These are phyloP conservation scores for Yponomeuta plumbellus DNA, from an alignment of 2,888 invertebrate genomes.

Conservation along the genomic window DNA sequence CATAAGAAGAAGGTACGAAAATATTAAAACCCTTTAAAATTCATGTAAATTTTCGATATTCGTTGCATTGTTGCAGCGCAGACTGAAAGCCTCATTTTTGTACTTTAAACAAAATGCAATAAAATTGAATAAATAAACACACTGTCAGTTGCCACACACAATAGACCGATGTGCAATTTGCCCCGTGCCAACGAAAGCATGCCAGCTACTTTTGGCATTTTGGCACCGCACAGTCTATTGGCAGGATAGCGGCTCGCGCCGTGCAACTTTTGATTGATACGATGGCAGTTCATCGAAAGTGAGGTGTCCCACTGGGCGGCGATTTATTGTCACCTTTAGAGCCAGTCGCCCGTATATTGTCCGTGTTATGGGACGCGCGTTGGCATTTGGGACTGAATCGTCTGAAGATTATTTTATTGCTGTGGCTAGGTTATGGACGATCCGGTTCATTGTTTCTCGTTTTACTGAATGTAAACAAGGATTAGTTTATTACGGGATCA, in stretches of 20 bases:
- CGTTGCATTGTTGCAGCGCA: not conserved
- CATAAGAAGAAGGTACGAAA: conserved; percentile 65
- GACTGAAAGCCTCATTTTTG: too few species aligned
- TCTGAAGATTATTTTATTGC: not conserved
- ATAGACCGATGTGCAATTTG: conserved; percentile 18
- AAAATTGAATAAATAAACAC: not conserved
- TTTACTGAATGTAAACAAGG: too few species aligned
- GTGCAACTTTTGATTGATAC: conserved; percentile 19
- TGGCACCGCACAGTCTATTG: conserved; percentile 25
- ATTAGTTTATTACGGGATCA: too few species aligned
- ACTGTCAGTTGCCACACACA: not conserved
- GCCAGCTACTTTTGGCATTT: conserved; percentile 36
- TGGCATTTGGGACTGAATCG: not conserved
- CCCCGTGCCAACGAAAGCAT: conserved; percentile 23
- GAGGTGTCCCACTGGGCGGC: conserved; percentile 6
- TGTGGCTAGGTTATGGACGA: not conserved
- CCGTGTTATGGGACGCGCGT: not conserved
- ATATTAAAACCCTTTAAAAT: not conserved
- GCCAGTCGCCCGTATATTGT: not conserved
- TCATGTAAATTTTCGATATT: not conserved
- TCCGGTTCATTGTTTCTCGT: not conserved
- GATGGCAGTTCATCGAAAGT: conserved; percentile 19
- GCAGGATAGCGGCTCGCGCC: conserved; percentile 13
- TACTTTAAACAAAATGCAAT: not conserved
- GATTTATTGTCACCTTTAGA: conserved; percentile 11